A percentile compares a stretch with the other conserved stretches of the same genome.
Conservation (phyloP, 30 jellyfish, hydroid and myxozoan genomes). For the Morbakka virulenta region DNA sequence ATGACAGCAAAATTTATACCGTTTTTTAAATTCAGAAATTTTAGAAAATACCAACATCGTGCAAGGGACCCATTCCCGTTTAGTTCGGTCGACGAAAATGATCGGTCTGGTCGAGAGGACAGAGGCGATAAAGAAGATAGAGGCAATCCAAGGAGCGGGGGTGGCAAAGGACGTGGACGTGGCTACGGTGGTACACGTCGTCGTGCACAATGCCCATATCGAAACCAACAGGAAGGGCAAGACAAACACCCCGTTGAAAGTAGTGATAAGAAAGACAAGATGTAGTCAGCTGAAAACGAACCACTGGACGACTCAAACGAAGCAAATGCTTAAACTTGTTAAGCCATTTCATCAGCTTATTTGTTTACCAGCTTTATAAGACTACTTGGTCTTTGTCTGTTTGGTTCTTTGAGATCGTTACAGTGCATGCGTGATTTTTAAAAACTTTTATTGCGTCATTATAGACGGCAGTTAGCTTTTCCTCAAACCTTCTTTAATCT, state of each 20-base stretch:
- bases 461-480: background rate
- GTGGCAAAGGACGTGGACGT: conserved; percentile 40
- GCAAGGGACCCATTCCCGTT: conserved; percentile 73
- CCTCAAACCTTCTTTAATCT: background rate
- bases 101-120: conserved; percentile 64
- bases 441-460: background rate
- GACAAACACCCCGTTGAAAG: background rate
- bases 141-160: conserved; percentile 9
- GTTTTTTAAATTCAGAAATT: too few relatives aligned
- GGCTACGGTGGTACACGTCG: conserved; percentile 60
- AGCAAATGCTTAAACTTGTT: background rate
- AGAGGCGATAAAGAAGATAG: conserved; percentile 47
- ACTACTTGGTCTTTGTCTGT: background rate
- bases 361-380: background rate
- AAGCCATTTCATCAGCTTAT: background rate
- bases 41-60: conserved; percentile 42
- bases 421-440: background rate
- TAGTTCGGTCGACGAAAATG: conserved; percentile 67
- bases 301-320: background rate
- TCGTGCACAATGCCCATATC: conserved; percentile 37
- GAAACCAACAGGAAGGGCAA: background rate
- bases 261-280: background rate
- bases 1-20: too few relatives aligned
- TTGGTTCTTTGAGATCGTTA: background rate
- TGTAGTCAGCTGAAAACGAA: background rate